These are phyloP conservation scores for Odontesthes bonariensis DNA, from an alignment of 2,113 vertebrate genomes.

Conservation along the genomic window DNA sequence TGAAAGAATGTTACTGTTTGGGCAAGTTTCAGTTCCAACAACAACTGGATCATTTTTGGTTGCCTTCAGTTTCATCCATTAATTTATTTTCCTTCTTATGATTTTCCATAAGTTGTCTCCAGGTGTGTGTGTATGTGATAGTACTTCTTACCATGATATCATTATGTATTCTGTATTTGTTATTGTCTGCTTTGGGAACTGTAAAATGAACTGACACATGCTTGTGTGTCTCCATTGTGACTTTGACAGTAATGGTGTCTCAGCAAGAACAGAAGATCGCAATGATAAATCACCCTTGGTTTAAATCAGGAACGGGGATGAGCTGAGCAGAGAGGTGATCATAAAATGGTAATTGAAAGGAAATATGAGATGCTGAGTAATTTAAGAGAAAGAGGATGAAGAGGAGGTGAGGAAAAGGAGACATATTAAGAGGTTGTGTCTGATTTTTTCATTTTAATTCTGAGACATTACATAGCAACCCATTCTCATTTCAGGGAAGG, in stretches of 20 bases:
- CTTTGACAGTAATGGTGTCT: slow-evolving; percentile 62
- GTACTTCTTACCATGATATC: background rate
- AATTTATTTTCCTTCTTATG: no score
- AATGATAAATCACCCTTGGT: slow-evolving; percentile 69
- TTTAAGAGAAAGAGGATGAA: slow-evolving; percentile 10
- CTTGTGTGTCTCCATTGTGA: slow-evolving; percentile 41
- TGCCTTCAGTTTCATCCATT: no score
- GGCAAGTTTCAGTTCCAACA: no score
- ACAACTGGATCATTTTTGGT: no score
- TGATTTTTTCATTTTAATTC: background rate
- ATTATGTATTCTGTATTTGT: slow-evolving; percentile 21
- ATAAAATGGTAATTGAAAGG: slow-evolving; percentile 29
- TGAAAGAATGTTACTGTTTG: background rate
- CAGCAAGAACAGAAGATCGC: slow-evolving; percentile 60
- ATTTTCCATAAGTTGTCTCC: background rate
- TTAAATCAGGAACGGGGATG: slow-evolving; percentile 36
- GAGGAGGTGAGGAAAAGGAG: background rate
- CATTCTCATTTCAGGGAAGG: background rate
- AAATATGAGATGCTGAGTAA: slow-evolving; percentile 18
- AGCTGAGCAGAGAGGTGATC: slow-evolving; percentile 28
- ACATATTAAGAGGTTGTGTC: background rate
- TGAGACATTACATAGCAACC: background rate
- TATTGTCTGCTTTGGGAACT: slow-evolving; percentile 8
- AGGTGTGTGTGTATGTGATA: slow-evolving; percentile 1
- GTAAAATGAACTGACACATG: slow-evolving; percentile 45